These are phyloP conservation scores for Neofelis nebulosa DNA, from an alignment of 2,113 vertebrate genomes.

Conservation along the genomic window DNA sequence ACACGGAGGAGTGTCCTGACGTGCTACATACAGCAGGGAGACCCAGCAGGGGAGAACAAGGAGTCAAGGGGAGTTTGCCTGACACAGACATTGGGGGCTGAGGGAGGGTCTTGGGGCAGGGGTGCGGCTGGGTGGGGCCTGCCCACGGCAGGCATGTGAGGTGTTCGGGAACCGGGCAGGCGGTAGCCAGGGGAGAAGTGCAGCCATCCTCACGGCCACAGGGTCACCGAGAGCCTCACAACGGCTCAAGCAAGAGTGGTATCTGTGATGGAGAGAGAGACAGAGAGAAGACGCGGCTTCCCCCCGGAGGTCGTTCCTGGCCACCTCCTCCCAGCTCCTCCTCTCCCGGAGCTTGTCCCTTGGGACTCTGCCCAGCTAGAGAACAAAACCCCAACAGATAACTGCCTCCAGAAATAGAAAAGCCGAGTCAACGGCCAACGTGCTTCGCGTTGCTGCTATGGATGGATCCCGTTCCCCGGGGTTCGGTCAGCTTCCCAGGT, in stretches of 20 bases:
- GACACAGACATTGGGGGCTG: not conserved
- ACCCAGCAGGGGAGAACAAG: too few species aligned
- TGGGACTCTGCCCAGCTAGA: not conserved
- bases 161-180: not conserved
- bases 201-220: not conserved
- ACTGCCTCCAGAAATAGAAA: not conserved
- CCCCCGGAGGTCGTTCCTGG: not conserved
- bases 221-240: not conserved
- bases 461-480: not conserved
- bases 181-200: not conserved
- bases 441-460: accelerated
- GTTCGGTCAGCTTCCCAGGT: not conserved
- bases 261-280: not conserved
- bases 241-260: not conserved
- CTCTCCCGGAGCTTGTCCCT: too few species aligned
- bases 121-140: not conserved
- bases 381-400: not conserved
- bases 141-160: not conserved
- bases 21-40: not conserved
- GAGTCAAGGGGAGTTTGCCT: not conserved
- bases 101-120: not conserved
- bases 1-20: accelerated
- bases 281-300: not conserved
- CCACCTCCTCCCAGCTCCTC: not conserved
- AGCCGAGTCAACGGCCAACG: not conserved